Evolutionary conservation across 2,888 invertebrate genomes (phyloP).

Genomic region (Cantharis flavilabris): DNA sequence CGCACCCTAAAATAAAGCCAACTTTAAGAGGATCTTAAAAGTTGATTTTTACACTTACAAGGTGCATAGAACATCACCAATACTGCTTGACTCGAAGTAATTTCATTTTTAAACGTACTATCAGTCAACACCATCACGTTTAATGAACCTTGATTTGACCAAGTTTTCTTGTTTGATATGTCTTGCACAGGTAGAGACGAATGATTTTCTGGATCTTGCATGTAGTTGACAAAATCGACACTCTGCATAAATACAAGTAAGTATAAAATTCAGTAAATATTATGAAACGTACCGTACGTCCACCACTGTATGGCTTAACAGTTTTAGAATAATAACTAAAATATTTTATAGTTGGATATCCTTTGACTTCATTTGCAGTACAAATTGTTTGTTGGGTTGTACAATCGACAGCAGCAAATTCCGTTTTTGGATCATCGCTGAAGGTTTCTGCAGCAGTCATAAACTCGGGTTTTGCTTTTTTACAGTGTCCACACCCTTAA

Average conservation of each 20-base stretch:
- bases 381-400: constrained; percentile 66
- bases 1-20: constrained; percentile 64
- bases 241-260: constrained; percentile 57
- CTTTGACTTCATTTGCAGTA: constrained; percentile 70
- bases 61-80: constrained; percentile 81
- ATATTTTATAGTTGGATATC: constrained; percentile 87
- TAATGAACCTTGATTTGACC: constrained; percentile 54
- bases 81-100: constrained; percentile 64
- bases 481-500: constrained; percentile 90
- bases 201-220: constrained; percentile 58
- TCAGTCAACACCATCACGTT: constrained; percentile 62
- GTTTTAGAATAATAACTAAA: constrained; percentile 80
- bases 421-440: constrained; percentile 76
- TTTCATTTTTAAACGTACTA: constrained; percentile 62
- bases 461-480: constrained; percentile 83
- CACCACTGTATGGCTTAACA: constrained; percentile 72
- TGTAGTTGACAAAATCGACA: constrained; percentile 69
- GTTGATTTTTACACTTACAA: constrained; percentile 58
- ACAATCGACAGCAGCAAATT: constrained; percentile 85
- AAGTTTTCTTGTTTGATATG: constrained; percentile 49
- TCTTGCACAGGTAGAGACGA: constrained; percentile 41
- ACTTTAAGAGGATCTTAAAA: not conserved
- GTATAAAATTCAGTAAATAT: not conserved
- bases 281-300: constrained; percentile 66
- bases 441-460: constrained; percentile 74